A percentile compares a stretch with the other conserved stretches of the same genome.
These are phyloP conservation scores for Agrotis ipsilon DNA, from an alignment of 2,888 invertebrate species.

Conservation along the genomic window DNA sequence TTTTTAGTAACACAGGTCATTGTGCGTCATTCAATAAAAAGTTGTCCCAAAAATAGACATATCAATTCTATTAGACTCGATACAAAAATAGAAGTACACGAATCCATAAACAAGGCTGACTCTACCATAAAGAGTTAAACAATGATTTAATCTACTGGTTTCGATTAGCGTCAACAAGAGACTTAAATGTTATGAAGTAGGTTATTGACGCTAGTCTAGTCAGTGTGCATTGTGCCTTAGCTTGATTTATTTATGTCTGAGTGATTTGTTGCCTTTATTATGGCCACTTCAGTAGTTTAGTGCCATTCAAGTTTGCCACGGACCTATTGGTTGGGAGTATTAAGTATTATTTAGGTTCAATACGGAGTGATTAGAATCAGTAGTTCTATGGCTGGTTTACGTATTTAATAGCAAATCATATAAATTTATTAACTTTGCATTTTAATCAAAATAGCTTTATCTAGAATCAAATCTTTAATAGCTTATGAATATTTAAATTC, in stretches of 20 bases:
- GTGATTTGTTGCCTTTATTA: slow-evolving; percentile 48
- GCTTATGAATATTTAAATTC: slow-evolving; percentile 21
- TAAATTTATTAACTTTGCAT: slow-evolving; percentile 33
- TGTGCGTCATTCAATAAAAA: slow-evolving; percentile 52
- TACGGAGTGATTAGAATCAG: slow-evolving; percentile 27
- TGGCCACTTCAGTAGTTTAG: slow-evolving; percentile 29
- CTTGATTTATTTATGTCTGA: slow-evolving; percentile 47
- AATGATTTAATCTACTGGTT: slow-evolving; percentile 50
- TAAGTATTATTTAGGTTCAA: slow-evolving; percentile 29
- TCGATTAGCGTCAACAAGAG: slow-evolving; percentile 49
- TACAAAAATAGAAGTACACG: slow-evolving; percentile 42
- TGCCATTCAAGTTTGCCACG: slow-evolving; percentile 21
- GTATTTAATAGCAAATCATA: slow-evolving; percentile 11
- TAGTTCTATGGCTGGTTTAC: slow-evolving; percentile 4
- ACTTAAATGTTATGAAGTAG: slow-evolving; percentile 24
- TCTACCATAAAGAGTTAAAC: slow-evolving; percentile 48
- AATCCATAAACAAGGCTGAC: slow-evolving; percentile 44
- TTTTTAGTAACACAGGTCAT: slow-evolving; percentile 12
- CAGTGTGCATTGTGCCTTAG: slow-evolving; percentile 21
- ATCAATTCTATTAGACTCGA: slow-evolving; percentile 30
- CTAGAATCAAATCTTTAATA: slow-evolving; percentile 7
- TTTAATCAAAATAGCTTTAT: slow-evolving; percentile 6
- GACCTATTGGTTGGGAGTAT: slow-evolving; percentile 1
- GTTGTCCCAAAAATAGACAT: slow-evolving; percentile 34
- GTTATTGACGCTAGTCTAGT: slow-evolving; percentile 46